Evolutionary conservation across 2,888 invertebrate species (phyloP).

Genomic region (Pollenia amentaria): DNA sequence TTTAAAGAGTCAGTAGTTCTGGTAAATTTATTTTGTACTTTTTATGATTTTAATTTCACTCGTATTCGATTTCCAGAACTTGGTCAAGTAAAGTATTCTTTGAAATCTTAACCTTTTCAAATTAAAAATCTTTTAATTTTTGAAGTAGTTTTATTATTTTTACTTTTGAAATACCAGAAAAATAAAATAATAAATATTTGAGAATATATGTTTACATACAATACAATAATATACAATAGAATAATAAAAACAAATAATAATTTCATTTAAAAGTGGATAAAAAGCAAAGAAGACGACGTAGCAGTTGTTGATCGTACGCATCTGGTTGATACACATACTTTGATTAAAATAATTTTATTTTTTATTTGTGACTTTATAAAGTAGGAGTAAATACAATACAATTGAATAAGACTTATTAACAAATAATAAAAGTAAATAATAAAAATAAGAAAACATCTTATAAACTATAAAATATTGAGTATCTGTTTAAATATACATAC

Average conservation of each 20-base stretch:
- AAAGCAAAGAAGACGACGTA: conserved; percentile 63
- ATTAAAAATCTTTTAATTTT: background rate
- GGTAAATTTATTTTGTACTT: too few species aligned
- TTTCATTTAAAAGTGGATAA: conserved; percentile 18
- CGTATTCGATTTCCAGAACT: too few species aligned
- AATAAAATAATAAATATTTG: conserved; percentile 56
- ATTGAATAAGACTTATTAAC: conserved; percentile 59
- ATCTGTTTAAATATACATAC: conserved; percentile 66
- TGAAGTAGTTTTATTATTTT: conserved; percentile 40
- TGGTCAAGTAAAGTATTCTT: background rate
- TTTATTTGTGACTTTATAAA: conserved; percentile 66
- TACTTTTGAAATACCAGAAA: conserved; percentile 49
- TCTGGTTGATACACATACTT: conserved; percentile 34
- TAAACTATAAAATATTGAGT: conserved; percentile 66
- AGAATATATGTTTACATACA: conserved; percentile 34
- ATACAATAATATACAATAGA: conserved; percentile 23
- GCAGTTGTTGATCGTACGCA: conserved; percentile 2
- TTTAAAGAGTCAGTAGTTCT: too few species aligned
- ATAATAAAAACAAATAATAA: conserved; percentile 11
- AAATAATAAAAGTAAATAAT: conserved; percentile 60
- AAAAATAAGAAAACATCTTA: conserved; percentile 51
- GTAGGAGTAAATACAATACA: conserved; percentile 63
- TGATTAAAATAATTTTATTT: conserved; percentile 16
- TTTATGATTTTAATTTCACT: too few species aligned
- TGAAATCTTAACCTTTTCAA: background rate